Percentiles rank a stretch among this genome's conserved stretches.
Evolutionary conservation across 92 coral and sea anemone genomes (phyloP).

Genomic region (Phenganax marumi): DNA sequence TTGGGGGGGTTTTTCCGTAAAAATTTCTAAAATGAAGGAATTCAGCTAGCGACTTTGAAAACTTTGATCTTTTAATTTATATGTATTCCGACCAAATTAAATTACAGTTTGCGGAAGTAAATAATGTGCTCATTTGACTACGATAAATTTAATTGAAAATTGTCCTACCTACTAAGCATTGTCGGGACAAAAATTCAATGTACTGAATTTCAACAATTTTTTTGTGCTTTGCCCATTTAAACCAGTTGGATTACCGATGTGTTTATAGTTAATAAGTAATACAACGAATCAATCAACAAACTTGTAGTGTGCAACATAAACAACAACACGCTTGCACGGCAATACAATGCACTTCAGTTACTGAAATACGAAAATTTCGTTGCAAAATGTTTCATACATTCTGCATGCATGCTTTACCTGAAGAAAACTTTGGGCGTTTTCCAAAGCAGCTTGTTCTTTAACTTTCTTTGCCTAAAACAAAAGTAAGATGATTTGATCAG

Average conservation of each 20-base stretch:
- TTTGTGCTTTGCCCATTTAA: neutral
- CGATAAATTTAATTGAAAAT: too few relatives aligned
- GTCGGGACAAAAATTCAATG: neutral
- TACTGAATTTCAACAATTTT: neutral
- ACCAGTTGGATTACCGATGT: too few relatives aligned
- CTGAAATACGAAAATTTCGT: neutral
- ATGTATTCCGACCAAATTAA: too few relatives aligned
- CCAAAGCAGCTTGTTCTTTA: slow-evolving; percentile 92
- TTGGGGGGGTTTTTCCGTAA: too few relatives aligned
- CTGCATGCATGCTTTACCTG: slow-evolving; percentile 50
- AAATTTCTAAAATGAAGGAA: too few relatives aligned
- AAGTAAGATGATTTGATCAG: neutral
- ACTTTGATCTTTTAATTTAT: too few relatives aligned
- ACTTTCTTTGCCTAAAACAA: slow-evolving; percentile 83
- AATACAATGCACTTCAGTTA: slow-evolving; percentile 44
- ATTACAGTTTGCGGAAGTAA: too few relatives aligned
- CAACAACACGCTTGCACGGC: neutral
- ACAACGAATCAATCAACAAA: too few relatives aligned
- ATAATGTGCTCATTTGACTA: too few relatives aligned
- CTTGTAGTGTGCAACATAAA: neutral
- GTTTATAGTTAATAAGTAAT: too few relatives aligned
- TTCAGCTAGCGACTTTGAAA: too few relatives aligned
- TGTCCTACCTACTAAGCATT: slow-evolving; percentile 1
- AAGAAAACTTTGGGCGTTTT: slow-evolving; percentile 83
- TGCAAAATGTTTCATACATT: neutral